Evolutionary conservation across 2,888 invertebrate species (phyloP).

Genomic region (Chaitophorus viminalis): DNA sequence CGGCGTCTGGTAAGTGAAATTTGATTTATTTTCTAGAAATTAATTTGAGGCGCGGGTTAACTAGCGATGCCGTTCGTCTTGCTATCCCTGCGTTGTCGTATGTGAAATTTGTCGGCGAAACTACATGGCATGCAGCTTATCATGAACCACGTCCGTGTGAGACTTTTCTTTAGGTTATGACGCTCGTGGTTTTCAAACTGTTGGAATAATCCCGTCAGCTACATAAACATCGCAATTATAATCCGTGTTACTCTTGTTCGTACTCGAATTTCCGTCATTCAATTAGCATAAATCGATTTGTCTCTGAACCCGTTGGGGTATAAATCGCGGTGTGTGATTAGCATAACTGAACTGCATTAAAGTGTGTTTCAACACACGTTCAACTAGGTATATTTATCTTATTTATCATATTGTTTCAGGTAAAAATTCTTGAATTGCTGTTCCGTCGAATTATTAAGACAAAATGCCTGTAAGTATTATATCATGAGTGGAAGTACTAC

Average conservation of each 20-base stretch:
- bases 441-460: background rate
- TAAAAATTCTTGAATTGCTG: background rate
- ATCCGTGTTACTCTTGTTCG: background rate
- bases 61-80: background rate
- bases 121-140: background rate
- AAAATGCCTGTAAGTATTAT: constrained; percentile 56
- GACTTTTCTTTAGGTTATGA: constrained; percentile 50
- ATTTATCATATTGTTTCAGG: constrained; percentile 29
- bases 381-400: too few relatives aligned
- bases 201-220: background rate
- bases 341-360: background rate
- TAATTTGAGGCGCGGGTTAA: background rate
- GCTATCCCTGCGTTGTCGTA: background rate
- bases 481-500: background rate
- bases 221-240: background rate
- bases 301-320: background rate
- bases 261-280: background rate
- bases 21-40: background rate
- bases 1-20: constrained; percentile 47
- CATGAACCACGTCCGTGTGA: constrained; percentile 9
- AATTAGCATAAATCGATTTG: background rate
- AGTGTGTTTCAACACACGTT: background rate
- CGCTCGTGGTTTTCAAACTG: constrained; percentile 27
- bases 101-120: background rate
- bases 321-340: background rate